phyloP scores from a whole-genome alignment of 2,113 vertebrate genomes.

The Haplochromis vanheusdeni region DNA sequence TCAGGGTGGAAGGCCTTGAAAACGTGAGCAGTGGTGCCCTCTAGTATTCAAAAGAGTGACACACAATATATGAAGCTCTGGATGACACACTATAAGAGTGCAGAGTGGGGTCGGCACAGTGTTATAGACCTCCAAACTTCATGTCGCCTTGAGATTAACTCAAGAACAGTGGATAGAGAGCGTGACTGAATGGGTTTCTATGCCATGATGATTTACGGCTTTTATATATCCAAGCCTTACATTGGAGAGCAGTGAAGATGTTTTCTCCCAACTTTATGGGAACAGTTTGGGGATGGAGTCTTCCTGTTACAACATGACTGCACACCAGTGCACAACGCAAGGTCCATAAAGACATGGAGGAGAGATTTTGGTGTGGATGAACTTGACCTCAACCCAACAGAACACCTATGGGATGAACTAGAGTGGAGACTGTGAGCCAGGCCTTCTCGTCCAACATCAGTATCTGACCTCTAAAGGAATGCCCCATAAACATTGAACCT shows the following conservation, averaged over 20 bases:
- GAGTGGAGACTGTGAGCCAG: background rate
- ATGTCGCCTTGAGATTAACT: background rate
- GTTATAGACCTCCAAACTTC: background rate
- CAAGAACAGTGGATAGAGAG: background rate
- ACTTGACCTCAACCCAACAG: background rate
- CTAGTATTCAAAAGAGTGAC: slow-evolving; percentile 14
- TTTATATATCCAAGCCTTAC: background rate
- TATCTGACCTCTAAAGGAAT: background rate
- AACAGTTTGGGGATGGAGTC: background rate
- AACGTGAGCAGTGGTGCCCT: slow-evolving; percentile 11
- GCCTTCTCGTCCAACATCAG: background rate
- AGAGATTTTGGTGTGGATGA: background rate
- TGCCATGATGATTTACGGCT: background rate
- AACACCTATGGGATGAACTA: background rate
- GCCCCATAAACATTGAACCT: background rate
- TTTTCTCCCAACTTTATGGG: background rate
- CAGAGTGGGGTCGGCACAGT: background rate
- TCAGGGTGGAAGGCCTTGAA: background rate
- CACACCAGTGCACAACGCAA: background rate
- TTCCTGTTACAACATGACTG: background rate
- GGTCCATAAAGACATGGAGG: background rate
- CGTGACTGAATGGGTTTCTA: background rate
- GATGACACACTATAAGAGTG: background rate
- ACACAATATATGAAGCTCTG: background rate
- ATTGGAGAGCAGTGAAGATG: background rate